Conservation (phyloP, 2,113 vertebrate species). For the Tamias sibiricus region DNA sequence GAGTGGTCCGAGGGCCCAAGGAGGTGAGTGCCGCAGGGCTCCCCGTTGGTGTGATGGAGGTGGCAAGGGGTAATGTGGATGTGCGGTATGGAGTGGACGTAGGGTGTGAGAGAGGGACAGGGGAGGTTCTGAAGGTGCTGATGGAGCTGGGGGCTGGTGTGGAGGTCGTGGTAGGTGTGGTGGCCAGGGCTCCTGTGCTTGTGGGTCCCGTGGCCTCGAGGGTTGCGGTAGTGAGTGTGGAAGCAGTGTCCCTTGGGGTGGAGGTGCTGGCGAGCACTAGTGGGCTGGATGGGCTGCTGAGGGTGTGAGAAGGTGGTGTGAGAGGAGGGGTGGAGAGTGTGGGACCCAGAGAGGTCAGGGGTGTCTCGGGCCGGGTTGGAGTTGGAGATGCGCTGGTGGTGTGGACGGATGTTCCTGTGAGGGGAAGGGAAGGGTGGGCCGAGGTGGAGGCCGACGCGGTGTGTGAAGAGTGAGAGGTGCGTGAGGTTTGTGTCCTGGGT, state of each 20-base stretch:
- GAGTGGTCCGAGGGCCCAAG: too few relatives aligned
- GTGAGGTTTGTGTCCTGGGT: fast-evolving
- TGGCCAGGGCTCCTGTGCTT: not conserved
- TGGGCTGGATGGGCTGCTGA: fast-evolving
- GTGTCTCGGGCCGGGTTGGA: fast-evolving
- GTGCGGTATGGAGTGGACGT: too few relatives aligned
- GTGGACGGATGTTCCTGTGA: not conserved
- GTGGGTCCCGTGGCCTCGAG: fast-evolving
- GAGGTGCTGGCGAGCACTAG: not conserved
- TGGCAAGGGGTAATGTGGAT: too few relatives aligned
- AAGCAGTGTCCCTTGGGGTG: not conserved
- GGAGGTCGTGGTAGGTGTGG: fast-evolving
- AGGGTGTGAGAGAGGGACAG: too few relatives aligned
- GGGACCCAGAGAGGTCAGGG: fast-evolving
- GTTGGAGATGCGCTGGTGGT: not conserved
- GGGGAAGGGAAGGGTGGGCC: not conserved
- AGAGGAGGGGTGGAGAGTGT: not conserved
- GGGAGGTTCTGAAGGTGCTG: too few relatives aligned
- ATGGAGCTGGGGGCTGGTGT: too few relatives aligned
- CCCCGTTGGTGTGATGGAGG: too few relatives aligned
- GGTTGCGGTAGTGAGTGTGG: fast-evolving
- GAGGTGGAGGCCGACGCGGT: fast-evolving
- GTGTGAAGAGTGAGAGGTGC: fast-evolving
- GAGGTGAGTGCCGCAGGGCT: too few relatives aligned
- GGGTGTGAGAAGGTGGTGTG: not conserved